Base-by-base conservation (phyloP, 2,797 vertebrate genomes). In the Falco concolor region DNA sequence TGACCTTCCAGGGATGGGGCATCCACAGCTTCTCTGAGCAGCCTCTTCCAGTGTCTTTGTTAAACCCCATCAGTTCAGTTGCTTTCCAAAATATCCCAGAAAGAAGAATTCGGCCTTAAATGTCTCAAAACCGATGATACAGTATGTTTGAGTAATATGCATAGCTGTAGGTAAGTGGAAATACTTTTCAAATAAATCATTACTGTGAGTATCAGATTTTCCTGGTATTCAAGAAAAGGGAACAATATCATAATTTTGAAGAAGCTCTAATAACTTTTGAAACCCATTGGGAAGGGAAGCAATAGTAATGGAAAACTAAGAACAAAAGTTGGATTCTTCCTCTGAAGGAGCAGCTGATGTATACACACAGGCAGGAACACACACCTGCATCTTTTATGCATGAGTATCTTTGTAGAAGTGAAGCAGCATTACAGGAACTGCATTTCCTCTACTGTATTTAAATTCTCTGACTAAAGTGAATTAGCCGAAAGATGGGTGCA, bases 241-340 rank as follows among this genome's bases (percentile, higher is more conserved):
- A 95, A 92, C 32, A 76, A 18, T 75, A 54, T 36, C 2, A 53
- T 82, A 1, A 73, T 91, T 90, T 72, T 95, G 57, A 90, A 93
- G 78, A 76, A 36, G 18, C 6, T 81, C 49, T 84, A 24, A 52
- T 94, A 74, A 74, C 19, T 81, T 90, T 53, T 78, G 50, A 90
- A 92, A 64, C 15, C 75, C 28, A 38, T 7, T 78, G 44, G 38
- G 24, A 69, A n/a, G 20, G 49, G 20, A 72, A 88, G 65, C 40
- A 87, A 79, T 36, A 74, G 42, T 80, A 79, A 89, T 38, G 74
- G 92, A 95, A 95, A 88, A 74, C 44, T 77, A 83, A 93, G 60
- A 74, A 34, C 27, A 68, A 30, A 57, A 53, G 54, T 21, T 86
- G 45, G 20, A 54, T 61, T 86, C 27, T 81, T 56, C 30, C 24